Evolutionary conservation across 2,113 vertebrate genomes (phyloP).

Genomic region (Hypanus sabinus): DNA sequence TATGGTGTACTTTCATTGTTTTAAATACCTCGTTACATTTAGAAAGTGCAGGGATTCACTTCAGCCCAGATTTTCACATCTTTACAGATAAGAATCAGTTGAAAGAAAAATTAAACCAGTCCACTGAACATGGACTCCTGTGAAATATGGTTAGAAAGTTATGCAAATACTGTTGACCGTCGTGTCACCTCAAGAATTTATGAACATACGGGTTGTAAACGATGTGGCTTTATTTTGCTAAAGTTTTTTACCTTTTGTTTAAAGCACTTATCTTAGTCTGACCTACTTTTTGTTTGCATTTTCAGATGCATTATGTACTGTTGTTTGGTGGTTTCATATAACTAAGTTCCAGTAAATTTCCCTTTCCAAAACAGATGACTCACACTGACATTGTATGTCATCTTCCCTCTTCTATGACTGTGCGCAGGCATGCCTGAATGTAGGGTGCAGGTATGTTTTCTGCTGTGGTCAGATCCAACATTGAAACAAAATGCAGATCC

Average conservation of each 20-base stretch:
- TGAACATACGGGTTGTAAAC: background rate
- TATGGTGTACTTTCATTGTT: background rate
- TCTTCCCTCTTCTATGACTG: background rate
- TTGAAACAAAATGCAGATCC: background rate
- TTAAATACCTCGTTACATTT: background rate
- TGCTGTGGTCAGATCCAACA: conserved; percentile 1
- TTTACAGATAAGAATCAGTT: background rate
- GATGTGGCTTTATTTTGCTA: background rate
- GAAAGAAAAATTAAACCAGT: background rate
- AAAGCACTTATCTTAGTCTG: background rate
- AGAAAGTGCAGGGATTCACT: background rate
- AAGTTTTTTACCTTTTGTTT: background rate
- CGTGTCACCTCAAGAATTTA: background rate
- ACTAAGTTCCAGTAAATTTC: conserved; percentile 26
- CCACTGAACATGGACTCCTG: background rate
- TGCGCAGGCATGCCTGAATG: background rate
- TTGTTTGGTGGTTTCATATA: background rate
- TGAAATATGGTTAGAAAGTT: background rate
- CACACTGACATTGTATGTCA: background rate
- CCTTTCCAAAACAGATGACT: conserved; percentile 20
- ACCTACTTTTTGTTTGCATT: background rate
- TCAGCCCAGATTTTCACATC: background rate
- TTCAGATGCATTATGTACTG: background rate
- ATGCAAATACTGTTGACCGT: background rate
- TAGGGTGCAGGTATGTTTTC: background rate